phyloP scores from a whole-genome alignment of 1,140 invertebrate genomes.

The Chlorops oryzae region DNA sequence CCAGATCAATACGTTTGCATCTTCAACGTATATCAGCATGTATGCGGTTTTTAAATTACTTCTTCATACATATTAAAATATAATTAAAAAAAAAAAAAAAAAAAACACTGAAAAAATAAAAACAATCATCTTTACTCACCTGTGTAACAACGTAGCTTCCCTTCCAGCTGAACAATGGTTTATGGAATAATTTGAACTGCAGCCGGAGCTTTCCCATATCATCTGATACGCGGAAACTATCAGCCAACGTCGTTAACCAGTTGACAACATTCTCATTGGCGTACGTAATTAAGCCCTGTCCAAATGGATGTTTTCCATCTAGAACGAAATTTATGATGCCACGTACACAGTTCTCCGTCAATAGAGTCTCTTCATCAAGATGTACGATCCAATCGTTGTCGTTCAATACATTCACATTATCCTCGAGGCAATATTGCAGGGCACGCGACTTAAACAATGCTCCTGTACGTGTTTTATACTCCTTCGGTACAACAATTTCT shows the following conservation, averaged over 20 bases:
- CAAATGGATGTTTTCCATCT: slow-evolving; percentile 93
- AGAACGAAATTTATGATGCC: slow-evolving; percentile 95
- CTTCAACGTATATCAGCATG: too few species aligned
- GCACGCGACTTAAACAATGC: slow-evolving; percentile 93
- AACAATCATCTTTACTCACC: too few species aligned
- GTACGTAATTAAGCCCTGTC: slow-evolving; percentile 96
- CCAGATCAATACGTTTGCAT: too few species aligned
- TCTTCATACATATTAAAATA: neutral
- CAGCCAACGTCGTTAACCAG: slow-evolving; percentile 93
- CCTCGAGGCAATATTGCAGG: slow-evolving; percentile 92
- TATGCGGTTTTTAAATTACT: too few species aligned
- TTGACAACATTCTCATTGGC: slow-evolving; percentile 95
- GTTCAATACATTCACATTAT: slow-evolving; percentile 76
- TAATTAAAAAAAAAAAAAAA: neutral
- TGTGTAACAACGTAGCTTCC: slow-evolving; percentile 91
- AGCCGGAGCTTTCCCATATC: slow-evolving; percentile 94
- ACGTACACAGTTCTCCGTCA: slow-evolving; percentile 84
- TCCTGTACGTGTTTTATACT: slow-evolving; percentile 82
- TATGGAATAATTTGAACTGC: slow-evolving; percentile 90
- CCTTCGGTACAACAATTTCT: slow-evolving; percentile 80
- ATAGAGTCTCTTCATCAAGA: slow-evolving; percentile 92
- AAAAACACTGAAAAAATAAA: too few species aligned
- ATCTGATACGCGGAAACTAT: slow-evolving; percentile 93
- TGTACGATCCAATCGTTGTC: slow-evolving; percentile 97
- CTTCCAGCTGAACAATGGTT: slow-evolving; percentile 96